Evolutionary conservation across 2,888 invertebrate genomes (phyloP).

Genomic region (Conus canariensis): DNA sequence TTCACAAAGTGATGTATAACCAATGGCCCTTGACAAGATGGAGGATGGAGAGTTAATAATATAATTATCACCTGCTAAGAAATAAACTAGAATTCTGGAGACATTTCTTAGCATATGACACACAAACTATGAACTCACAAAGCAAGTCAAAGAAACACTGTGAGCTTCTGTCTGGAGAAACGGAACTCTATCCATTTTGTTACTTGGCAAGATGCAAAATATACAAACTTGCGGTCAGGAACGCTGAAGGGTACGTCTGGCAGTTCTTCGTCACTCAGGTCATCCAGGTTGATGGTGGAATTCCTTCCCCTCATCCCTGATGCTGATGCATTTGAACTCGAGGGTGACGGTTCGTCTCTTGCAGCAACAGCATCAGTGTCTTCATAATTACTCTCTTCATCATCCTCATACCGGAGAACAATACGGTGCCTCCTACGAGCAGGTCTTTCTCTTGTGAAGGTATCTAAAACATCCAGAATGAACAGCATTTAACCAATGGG

Average conservation of each 20-base stretch:
- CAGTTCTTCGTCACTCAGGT: slow-evolving; percentile 40
- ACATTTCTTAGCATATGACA: too few species aligned
- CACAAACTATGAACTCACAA: too few species aligned
- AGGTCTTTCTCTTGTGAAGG: background rate
- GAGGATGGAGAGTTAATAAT: too few species aligned
- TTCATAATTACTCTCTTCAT: background rate
- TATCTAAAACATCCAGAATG: background rate
- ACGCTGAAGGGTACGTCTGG: slow-evolving; percentile 31
- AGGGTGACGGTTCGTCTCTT: background rate
- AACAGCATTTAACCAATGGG: background rate
- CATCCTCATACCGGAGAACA: background rate
- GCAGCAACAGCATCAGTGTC: background rate
- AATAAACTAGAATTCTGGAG: too few species aligned
- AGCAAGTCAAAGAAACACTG: too few species aligned
- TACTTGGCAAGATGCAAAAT: too few species aligned
- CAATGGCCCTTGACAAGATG: too few species aligned
- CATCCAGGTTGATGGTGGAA: slow-evolving; percentile 18
- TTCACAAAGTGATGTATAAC: too few species aligned
- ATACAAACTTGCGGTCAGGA: background rate
- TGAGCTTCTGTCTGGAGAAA: too few species aligned
- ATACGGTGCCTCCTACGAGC: background rate
- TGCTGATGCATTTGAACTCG: background rate
- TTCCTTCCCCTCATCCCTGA: background rate
- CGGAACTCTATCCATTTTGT: too few species aligned
- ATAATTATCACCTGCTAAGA: too few species aligned